These are phyloP conservation scores for Drosophila nigritarsus DNA, from an alignment of 2,888 invertebrate genomes.

Conservation along the genomic window DNA sequence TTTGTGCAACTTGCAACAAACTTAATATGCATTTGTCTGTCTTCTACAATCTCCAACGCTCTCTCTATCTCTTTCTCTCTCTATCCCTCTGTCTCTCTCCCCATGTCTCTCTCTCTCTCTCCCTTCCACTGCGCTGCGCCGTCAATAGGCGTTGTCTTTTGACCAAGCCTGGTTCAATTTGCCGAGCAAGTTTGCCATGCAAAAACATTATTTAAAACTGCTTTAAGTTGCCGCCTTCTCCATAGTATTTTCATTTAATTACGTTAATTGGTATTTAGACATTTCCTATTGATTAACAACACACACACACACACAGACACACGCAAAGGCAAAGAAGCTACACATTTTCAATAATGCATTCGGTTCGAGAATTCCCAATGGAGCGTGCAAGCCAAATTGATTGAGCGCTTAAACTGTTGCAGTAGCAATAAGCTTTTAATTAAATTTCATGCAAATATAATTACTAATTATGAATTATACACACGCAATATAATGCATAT, in stretches of 20 bases:
- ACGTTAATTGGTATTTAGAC: conserved; percentile 54
- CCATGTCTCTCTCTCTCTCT: not conserved
- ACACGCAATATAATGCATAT: not conserved
- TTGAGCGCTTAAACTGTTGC: conserved; percentile 33
- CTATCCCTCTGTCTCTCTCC: not conserved
- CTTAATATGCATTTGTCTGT: conserved; percentile 56
- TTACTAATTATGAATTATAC: not conserved
- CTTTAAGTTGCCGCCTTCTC: conserved; percentile 30
- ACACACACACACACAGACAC: conserved; percentile 9
- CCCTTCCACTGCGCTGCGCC: not conserved
- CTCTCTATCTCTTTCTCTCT: not conserved
- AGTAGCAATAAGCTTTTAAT: conserved; percentile 19
- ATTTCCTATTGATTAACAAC: conserved; percentile 47
- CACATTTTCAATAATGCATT: conserved; percentile 43
- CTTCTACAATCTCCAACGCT: not conserved
- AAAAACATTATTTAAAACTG: conserved; percentile 23
- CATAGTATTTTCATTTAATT: conserved; percentile 47
- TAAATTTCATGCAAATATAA: conserved; percentile 16
- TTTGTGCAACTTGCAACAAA: conserved; percentile 49
- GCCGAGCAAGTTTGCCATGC: conserved; percentile 8
- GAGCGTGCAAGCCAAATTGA: conserved; percentile 29
- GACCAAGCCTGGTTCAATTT: conserved; percentile 26
- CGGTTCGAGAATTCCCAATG: conserved; percentile 30
- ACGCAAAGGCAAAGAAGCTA: conserved; percentile 8
- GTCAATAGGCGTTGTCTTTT: conserved; percentile 33